Conservation (phyloP, 2,113 vertebrate species). For the Herpailurus yagouaroundi region DNA sequence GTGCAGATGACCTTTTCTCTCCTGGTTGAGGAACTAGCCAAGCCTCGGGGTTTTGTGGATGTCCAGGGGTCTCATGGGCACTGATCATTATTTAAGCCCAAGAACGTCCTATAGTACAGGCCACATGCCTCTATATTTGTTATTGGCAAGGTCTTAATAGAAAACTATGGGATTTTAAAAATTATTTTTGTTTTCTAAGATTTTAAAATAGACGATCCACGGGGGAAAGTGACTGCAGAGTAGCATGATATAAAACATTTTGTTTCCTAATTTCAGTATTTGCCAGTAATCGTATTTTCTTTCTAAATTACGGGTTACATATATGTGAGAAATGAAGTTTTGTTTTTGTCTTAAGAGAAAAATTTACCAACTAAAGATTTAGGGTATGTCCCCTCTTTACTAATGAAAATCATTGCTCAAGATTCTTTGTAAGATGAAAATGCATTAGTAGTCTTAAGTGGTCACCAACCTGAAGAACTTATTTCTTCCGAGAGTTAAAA, state of each 20-base stretch:
- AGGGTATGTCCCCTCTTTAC: background rate
- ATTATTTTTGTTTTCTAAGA: background rate
- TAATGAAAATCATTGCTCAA: conserved; percentile 1
- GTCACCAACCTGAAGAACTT: background rate
- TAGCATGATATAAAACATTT: background rate
- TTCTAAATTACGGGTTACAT: background rate
- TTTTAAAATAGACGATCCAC: background rate
- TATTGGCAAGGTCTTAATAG: background rate
- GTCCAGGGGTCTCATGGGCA: background rate
- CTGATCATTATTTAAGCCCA: background rate
- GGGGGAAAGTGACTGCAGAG: background rate
- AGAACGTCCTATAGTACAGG: background rate
- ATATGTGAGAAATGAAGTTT: background rate
- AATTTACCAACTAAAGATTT: background rate
- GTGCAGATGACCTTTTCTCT: background rate
- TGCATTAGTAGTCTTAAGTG: background rate
- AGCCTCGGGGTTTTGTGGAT: background rate
- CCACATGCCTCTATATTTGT: background rate
- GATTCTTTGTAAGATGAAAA: background rate
- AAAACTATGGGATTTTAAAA: background rate
- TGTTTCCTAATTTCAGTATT: background rate
- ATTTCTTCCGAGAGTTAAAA: background rate
- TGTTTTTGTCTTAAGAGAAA: background rate
- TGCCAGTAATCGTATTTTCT: background rate
- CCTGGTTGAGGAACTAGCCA: background rate